Evolutionary conservation across 2,888 invertebrate species (phyloP).

Genomic region (Apoda limacodes): DNA sequence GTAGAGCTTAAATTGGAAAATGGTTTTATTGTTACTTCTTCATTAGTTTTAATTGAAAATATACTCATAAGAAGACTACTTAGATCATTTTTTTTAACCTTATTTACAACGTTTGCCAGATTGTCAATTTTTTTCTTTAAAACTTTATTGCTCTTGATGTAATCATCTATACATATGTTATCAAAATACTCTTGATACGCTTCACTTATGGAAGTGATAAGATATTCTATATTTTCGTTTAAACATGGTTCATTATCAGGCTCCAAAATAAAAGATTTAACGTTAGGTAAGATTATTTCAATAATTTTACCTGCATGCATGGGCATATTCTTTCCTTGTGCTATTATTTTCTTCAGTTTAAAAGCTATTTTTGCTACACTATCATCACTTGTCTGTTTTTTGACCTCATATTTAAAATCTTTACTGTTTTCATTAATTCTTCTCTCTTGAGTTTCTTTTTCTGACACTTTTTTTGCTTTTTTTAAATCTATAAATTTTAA

Average conservation of each 20-base stretch:
- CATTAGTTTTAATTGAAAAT: background rate
- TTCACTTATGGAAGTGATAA: background rate
- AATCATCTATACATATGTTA: background rate
- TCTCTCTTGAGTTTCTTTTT: too few species aligned
- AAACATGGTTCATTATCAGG: background rate
- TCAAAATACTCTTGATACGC: background rate
- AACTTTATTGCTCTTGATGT: background rate
- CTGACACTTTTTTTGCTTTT: too few species aligned
- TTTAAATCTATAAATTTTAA: conserved; percentile 17
- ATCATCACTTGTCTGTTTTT: background rate
- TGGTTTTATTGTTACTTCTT: too few species aligned
- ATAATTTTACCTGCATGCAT: background rate
- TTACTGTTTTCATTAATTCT: too few species aligned
- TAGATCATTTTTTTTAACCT: background rate
- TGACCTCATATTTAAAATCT: too few species aligned
- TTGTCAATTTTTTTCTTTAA: background rate
- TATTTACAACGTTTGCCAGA: background rate
- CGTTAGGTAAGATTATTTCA: background rate
- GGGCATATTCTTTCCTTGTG: too few species aligned
- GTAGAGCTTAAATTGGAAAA: too few species aligned
- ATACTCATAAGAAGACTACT: background rate
- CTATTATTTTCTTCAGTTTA: background rate
- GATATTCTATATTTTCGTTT: background rate
- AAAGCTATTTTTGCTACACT: background rate
- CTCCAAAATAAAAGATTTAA: background rate